These are phyloP conservation scores for Ophiothrix spiculata DNA, from an alignment of 35 echinoderm and acorn worm species.

Conservation along the genomic window DNA sequence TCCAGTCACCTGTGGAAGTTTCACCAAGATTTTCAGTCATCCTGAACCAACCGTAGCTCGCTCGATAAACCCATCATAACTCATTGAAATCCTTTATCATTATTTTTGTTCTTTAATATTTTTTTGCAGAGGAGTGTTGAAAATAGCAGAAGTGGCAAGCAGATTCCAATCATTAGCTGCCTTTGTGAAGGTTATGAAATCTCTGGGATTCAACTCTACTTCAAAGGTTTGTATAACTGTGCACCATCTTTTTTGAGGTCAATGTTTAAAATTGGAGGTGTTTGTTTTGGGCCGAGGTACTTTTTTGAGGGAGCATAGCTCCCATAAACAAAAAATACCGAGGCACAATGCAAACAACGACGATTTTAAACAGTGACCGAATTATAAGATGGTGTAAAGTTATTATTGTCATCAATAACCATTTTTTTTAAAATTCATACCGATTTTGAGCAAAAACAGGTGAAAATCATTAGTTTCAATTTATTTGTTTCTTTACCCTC, in stretches of 20 bases:
- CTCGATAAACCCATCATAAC: too few relatives aligned
- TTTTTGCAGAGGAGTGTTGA: conserved; percentile 59
- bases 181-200: conserved; percentile 58
- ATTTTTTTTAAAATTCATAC: neutral
- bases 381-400: too few relatives aligned
- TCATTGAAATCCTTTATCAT: too few relatives aligned
- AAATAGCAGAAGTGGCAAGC: conserved; percentile 92
- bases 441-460: too few relatives aligned
- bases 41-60: too few relatives aligned
- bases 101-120: conserved; percentile 11
- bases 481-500: neutral
- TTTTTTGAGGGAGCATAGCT: neutral
- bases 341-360: neutral
- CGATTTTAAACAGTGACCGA: too few relatives aligned
- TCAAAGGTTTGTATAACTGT: conserved; percentile 63
- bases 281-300: too few relatives aligned
- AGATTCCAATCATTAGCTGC: conserved; percentile 54
- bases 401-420: neutral
- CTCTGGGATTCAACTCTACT: conserved; percentile 63
- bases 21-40: too few relatives aligned
- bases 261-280: too few relatives aligned
- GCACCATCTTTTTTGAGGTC: too few relatives aligned
- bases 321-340: neutral
- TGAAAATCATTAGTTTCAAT: too few relatives aligned
- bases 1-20: too few relatives aligned